These are phyloP conservation scores for Acronicta alni DNA, from an alignment of 2,888 invertebrate species.

Conservation along the genomic window DNA sequence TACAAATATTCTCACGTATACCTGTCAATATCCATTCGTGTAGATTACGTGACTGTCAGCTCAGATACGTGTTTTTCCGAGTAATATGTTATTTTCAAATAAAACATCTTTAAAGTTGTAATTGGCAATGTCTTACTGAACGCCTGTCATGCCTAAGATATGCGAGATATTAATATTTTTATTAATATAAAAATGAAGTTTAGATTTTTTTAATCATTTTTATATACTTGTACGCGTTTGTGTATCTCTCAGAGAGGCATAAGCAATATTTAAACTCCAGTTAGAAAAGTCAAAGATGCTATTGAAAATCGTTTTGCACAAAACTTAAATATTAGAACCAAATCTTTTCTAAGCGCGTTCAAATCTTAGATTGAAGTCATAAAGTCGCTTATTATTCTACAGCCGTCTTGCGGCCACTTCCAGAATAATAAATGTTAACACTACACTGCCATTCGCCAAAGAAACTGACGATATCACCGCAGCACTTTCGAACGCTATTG, in stretches of 20 bases:
- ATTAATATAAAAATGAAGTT: neutral
- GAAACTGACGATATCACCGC: conserved; percentile 81
- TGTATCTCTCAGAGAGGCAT: neutral
- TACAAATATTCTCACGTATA: conserved; percentile 86
- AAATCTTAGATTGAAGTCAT: conserved; percentile 73
- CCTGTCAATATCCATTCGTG: conserved; percentile 71
- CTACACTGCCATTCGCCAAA: conserved; percentile 78
- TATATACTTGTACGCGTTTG: neutral
- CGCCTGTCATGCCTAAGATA: conserved; percentile 20
- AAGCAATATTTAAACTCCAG: conserved; percentile 1
- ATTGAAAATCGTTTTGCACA: conserved; percentile 35
- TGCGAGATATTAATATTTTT: conserved; percentile 1
- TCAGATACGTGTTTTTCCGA: conserved; percentile 69
- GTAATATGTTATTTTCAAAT: conserved; percentile 47
- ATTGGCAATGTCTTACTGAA: conserved; percentile 49
- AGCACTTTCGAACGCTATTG: conserved; percentile 72
- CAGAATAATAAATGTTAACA: conserved; percentile 84
- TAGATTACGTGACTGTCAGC: conserved; percentile 76
- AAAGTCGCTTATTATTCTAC: conserved; percentile 76
- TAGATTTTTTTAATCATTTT: neutral
- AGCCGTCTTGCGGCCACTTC: conserved; percentile 73
- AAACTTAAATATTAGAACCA: conserved; percentile 55
- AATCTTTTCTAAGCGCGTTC: conserved; percentile 67
- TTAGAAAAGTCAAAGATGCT: neutral
- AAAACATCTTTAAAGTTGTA: conserved; percentile 43